These are phyloP conservation scores for Platorchestia sp. DNA, from an alignment of 1,140 invertebrate genomes.

Conservation along the genomic window DNA sequence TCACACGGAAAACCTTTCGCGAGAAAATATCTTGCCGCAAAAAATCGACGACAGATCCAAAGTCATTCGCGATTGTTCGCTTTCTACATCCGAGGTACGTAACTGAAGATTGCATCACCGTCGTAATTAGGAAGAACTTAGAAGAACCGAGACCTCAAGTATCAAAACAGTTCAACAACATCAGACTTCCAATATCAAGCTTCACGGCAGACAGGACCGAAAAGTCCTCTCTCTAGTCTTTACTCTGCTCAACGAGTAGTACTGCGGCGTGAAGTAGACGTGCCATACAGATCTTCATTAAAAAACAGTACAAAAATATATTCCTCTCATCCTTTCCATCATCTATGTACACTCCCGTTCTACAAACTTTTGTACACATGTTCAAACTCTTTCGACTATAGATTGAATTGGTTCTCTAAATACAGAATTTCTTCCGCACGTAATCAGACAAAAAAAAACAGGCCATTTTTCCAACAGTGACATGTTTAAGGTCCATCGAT, in stretches of 20 bases:
- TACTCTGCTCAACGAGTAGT: not conserved
- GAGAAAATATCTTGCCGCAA: not conserved
- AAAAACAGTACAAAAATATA: constrained; percentile 41
- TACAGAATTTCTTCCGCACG: not conserved
- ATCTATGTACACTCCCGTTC: not conserved
- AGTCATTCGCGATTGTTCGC: not conserved
- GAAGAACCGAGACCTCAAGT: not conserved
- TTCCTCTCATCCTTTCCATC: not conserved
- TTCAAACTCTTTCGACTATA: not conserved
- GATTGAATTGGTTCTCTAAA: not conserved
- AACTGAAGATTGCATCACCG: not conserved
- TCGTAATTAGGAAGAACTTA: not conserved
- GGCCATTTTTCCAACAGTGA: not conserved
- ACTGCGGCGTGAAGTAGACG: not conserved
- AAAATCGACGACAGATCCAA: not conserved
- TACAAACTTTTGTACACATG: not conserved
- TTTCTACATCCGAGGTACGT: not conserved
- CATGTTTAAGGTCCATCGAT: not conserved
- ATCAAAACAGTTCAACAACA: not conserved
- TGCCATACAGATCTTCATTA: not conserved
- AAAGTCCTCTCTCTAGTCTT: not conserved
- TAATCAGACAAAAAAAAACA: not conserved
- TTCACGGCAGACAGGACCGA: not conserved
- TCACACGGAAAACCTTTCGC: not conserved
- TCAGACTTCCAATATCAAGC: not conserved